Evolutionary conservation across 1,140 invertebrate species (phyloP).

Genomic region (Gyrodactylus bullatarudis): DNA sequence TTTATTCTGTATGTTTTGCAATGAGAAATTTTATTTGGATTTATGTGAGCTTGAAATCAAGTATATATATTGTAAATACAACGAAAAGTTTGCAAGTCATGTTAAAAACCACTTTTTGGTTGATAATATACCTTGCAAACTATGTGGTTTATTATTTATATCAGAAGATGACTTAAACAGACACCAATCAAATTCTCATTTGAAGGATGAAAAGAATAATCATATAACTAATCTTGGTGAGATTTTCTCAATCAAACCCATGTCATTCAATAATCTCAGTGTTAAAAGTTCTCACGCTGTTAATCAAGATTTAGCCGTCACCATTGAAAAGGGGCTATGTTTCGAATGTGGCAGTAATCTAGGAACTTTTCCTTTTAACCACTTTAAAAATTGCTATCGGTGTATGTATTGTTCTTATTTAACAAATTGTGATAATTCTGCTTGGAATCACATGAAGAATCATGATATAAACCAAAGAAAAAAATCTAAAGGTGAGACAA

Average conservation of each 20-base stretch:
- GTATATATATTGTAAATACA: not conserved
- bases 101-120: not conserved
- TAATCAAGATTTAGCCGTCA: not conserved
- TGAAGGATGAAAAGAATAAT: not conserved
- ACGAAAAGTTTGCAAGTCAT: not conserved
- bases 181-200: not conserved
- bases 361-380: not conserved
- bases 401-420: not conserved
- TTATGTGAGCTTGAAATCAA: not conserved
- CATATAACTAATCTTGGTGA: not conserved
- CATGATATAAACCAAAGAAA: not conserved
- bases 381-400: not conserved
- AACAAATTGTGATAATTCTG: not conserved
- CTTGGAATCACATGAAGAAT: not conserved
- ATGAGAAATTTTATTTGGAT: not conserved
- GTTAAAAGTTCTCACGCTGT: not conserved
- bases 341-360: not conserved
- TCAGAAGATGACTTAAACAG: not conserved
- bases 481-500: no score
- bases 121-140: not conserved
- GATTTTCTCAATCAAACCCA: no score
- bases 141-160: not conserved
- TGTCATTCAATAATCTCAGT: no score
- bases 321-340: not conserved
- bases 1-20: not conserved